Evolutionary conservation across 2,797 vertebrate species (phyloP), one percentile per base, ranked within the genome.

Genomic region (Eutrigla gurnardus): DNA sequence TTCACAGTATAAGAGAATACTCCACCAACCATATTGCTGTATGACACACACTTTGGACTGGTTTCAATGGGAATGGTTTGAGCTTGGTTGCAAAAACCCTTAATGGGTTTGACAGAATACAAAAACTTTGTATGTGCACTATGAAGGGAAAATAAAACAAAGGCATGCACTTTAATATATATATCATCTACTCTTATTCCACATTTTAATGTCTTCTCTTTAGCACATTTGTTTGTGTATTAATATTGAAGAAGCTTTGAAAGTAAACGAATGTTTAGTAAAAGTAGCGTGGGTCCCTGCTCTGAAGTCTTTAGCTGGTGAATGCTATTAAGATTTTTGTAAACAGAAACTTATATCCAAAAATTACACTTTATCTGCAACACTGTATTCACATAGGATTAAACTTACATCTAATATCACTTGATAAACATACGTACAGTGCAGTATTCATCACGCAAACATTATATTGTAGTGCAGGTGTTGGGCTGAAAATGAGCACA

Each of bases 11-110:
- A 52, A 46, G 82, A 61, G 43, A 61, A 40, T 11, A 83, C 75
- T 77, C 58, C 71, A 68, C 52, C 39, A 50, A 70, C 77, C 11
- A 85, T 91, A 90, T 93, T 92, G 89, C 90, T 88, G 58, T 57
- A 25, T 77, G 73, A 81, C 68, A 81, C 68, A 80, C 52, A 85
- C 85, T 88, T 90, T 88, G 82, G 84, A 80, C 75, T 75, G n/a
- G 57, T 80, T 77, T 76, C 18, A 57, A 74, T 68, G 52, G 68
- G 25, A 84, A 75, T 73, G 46, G 54, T 67, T 42, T 39, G 15
- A 83, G 42, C 45, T 73, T 60, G 47, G 12, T 45, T 54, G 9
- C 32, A 11, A 70, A n/a, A 65, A 15, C 61, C 13, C 59, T 60
- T 6, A 39, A 9, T 52, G 13, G 17, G 13, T 60, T 58, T 53